Percentiles rank a stretch among this genome's conserved stretches.
phyloP scores from a whole-genome alignment of 2,113 vertebrate species.

The Etheostoma spectabile region DNA sequence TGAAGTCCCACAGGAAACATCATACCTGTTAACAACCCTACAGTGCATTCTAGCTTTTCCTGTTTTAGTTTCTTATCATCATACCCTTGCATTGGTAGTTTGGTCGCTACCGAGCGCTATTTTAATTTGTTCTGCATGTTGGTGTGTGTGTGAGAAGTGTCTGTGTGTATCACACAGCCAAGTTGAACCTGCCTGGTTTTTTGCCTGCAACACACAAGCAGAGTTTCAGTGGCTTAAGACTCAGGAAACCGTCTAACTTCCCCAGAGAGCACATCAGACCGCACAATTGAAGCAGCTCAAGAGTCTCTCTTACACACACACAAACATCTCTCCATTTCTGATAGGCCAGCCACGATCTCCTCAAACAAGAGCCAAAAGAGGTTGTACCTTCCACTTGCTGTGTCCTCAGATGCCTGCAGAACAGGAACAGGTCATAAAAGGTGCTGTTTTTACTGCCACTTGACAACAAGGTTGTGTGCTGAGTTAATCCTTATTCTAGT shows the following conservation, averaged over 20 bases:
- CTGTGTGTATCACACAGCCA: neutral
- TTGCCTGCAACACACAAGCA: neutral
- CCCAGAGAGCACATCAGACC: neutral
- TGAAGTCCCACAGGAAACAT: neutral
- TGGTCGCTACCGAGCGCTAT: neutral
- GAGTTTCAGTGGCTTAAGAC: conserved; percentile 5
- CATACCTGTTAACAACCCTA: neutral
- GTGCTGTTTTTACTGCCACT: neutral
- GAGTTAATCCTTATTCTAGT: neutral
- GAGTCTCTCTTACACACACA: neutral
- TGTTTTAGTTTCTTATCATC: neutral
- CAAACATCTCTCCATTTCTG: neutral
- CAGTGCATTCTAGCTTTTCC: neutral
- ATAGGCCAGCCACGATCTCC: neutral
- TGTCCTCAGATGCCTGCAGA: conserved; percentile 23
- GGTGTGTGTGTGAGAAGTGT: neutral
- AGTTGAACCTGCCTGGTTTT: conserved; percentile 31
- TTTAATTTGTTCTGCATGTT: neutral
- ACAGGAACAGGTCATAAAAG: neutral
- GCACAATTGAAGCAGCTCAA: too few species aligned
- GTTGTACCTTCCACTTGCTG: neutral
- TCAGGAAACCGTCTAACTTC: conserved; percentile 67
- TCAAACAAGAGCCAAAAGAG: neutral
- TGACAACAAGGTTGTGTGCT: neutral
- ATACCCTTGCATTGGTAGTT: neutral